These are phyloP conservation scores for Adelphocoris suturalis DNA, from an alignment of 2,888 invertebrate species.

Conservation along the genomic window DNA sequence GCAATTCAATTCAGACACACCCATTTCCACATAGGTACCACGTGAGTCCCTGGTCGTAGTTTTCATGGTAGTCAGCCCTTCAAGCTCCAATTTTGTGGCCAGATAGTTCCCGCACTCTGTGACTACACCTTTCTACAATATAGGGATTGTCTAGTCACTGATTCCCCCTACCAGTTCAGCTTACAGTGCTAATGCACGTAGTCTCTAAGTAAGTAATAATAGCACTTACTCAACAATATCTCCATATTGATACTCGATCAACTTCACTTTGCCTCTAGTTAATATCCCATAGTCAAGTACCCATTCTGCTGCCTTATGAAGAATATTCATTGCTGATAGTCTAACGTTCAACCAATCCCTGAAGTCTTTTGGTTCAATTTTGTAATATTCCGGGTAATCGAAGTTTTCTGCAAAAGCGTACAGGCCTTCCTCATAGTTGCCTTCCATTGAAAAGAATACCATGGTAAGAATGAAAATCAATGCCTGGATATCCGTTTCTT, in stretches of 20 bases:
- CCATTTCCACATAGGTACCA: too few relatives aligned
- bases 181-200: too few relatives aligned
- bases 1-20: too few relatives aligned
- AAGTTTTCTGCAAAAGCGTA: not conserved
- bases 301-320: not conserved
- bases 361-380: not conserved
- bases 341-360: not conserved
- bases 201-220: too few relatives aligned
- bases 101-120: too few relatives aligned
- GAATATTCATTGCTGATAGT: not conserved
- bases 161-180: too few relatives aligned
- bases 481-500: conserved; percentile 3
- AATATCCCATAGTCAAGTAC: not conserved
- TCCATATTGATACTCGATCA: not conserved
- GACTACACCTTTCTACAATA: too few relatives aligned
- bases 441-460: not conserved
- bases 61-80: too few relatives aligned
- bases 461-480: not conserved
- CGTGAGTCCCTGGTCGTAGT: too few relatives aligned
- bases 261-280: not conserved
- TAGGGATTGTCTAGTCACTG: too few relatives aligned
- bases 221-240: not conserved
- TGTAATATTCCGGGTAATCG: not conserved
- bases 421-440: not conserved
- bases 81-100: too few relatives aligned